Percentiles rank a stretch among this genome's conserved stretches.
phyloP scores from a whole-genome alignment of 2,888 invertebrate species.

The Limenitis camilla region DNA sequence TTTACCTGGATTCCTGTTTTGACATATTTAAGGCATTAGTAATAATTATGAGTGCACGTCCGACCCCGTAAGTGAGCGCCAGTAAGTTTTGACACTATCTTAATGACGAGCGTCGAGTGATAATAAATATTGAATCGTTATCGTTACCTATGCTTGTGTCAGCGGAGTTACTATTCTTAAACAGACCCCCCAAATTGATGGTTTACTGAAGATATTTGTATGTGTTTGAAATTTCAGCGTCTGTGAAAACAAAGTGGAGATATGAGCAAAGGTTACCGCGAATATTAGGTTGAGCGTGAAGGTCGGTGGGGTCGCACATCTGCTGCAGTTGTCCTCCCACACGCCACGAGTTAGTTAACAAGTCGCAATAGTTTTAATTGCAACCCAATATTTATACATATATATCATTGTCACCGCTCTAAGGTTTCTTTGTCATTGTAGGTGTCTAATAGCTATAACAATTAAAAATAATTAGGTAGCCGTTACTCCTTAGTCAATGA shows the following conservation, averaged over 20 bases:
- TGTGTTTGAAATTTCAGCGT: constrained; percentile 10
- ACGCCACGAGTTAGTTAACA: constrained; percentile 48
- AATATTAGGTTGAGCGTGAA: constrained; percentile 49
- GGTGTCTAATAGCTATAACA: neutral
- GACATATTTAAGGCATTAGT: constrained; percentile 76
- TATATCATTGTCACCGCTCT: constrained; percentile 31
- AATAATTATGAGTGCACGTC: constrained; percentile 72
- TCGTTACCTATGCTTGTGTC: constrained; percentile 62
- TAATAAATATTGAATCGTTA: constrained; percentile 73
- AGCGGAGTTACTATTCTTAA: constrained; percentile 52
- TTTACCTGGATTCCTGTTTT: constrained; percentile 76
- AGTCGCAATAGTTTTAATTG: constrained; percentile 67
- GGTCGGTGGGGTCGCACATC: constrained; percentile 61
- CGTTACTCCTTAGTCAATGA: neutral
- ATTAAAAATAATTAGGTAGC: neutral
- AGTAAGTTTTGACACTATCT: constrained; percentile 73
- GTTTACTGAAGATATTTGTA: constrained; percentile 4
- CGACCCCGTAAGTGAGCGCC: constrained; percentile 58
- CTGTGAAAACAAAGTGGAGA: constrained; percentile 23
- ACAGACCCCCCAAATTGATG: constrained; percentile 63
- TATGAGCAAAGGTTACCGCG: constrained; percentile 50
- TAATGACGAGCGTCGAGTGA: constrained; percentile 71
- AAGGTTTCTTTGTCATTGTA: constrained; percentile 5
- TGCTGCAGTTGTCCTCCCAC: constrained; percentile 65
- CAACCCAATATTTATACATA: constrained; percentile 59